Evolutionary conservation across 2,888 invertebrate genomes (phyloP).

Genomic region (Agriopis aurantiaria): DNA sequence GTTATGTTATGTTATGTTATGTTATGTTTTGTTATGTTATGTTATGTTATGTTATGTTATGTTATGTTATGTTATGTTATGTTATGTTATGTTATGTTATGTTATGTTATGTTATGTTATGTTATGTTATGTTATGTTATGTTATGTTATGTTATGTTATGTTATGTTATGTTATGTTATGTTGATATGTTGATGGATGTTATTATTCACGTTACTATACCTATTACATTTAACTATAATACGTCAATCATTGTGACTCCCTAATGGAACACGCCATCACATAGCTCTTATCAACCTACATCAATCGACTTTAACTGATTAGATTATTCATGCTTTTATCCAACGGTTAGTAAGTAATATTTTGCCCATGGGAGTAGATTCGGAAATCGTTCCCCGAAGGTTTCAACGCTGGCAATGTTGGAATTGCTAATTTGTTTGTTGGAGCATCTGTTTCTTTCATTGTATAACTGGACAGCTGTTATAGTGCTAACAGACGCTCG

Average conservation of each 20-base stretch:
- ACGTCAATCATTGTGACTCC: neutral
- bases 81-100: no score
- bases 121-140: no score
- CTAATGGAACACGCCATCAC: constrained; percentile 29
- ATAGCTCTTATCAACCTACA: constrained; percentile 31
- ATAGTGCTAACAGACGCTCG: no score
- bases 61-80: no score
- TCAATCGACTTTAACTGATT: constrained; percentile 38
- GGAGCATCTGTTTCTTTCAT: constrained; percentile 5
- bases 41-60: no score
- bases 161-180: no score
- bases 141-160: no score
- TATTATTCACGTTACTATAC: neutral
- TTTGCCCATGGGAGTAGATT: constrained; percentile 10
- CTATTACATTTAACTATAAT: neutral
- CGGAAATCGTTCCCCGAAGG: constrained; percentile 3
- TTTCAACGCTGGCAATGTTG: constrained; percentile 1
- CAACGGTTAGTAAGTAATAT: constrained; percentile 13
- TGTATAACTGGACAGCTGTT: neutral
- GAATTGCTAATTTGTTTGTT: neutral
- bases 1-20: no score
- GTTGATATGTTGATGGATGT: no score
- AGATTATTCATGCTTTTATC: constrained; percentile 31
- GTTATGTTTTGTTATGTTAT: no score
- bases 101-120: no score